Evolutionary conservation across 2,797 vertebrate species (phyloP).

Genomic region (Mus minutoides): DNA sequence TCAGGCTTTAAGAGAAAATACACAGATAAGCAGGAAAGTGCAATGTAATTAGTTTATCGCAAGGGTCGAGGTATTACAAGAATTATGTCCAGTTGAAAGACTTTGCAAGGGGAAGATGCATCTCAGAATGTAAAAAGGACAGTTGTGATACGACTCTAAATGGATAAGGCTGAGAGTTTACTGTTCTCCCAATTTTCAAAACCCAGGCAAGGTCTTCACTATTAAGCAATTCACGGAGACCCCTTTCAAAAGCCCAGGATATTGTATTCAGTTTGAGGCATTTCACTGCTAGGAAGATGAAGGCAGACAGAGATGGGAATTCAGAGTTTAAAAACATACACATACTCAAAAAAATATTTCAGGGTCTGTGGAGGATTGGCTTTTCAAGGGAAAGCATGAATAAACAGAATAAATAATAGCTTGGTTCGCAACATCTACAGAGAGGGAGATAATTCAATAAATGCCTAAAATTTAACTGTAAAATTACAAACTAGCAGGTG

Average conservation of each 20-base stretch:
- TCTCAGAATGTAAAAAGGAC: background rate
- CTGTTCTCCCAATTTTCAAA: conserved; percentile 67
- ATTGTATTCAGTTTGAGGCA: conserved; percentile 69
- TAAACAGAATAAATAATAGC: conserved; percentile 72
- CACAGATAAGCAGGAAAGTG: conserved; percentile 13
- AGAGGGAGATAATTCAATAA: background rate
- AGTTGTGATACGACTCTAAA: conserved; percentile 14
- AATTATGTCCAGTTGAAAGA: background rate
- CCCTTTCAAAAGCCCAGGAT: conserved; percentile 47
- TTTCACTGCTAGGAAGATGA: conserved; percentile 65
- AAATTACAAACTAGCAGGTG: background rate
- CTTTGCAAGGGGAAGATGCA: background rate
- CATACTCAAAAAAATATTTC: conserved; percentile 41
- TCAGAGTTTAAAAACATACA: conserved; percentile 26
- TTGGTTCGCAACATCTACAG: conserved; percentile 52
- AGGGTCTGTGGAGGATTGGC: conserved; percentile 43
- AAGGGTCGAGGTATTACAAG: conserved; percentile 41
- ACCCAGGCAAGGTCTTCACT: conserved; percentile 28
- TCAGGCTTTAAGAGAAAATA: conserved; percentile 52
- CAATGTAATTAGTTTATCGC: conserved; percentile 37
- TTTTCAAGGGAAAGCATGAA: conserved; percentile 68
- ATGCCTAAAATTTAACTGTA: conserved; percentile 14
- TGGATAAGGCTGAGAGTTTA: conserved; percentile 17
- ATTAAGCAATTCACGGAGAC: conserved; percentile 61
- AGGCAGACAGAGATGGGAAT: conserved; percentile 65